A percentile compares a stretch with the other conserved stretches of the same genome.
These are phyloP conservation scores for Holothuria scabra DNA, from an alignment of 53 echinoderm and acorn worm species.

Conservation along the genomic window DNA sequence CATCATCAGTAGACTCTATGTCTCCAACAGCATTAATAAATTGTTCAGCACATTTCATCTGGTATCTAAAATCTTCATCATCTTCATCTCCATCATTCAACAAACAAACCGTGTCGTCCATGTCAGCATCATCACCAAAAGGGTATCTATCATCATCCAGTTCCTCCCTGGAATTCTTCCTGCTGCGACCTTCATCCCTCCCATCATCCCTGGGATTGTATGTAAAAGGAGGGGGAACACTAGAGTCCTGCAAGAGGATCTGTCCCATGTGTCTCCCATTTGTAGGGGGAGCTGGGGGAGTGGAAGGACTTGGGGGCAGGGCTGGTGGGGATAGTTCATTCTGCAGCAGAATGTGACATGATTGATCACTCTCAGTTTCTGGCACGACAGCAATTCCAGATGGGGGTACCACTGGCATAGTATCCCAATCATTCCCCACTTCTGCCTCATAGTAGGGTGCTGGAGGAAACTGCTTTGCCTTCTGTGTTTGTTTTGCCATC, in stretches of 20 bases:
- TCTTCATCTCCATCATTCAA: slow-evolving; percentile 61
- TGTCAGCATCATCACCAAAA: slow-evolving; percentile 48
- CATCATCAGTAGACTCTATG: slow-evolving; percentile 76
- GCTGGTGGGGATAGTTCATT: slow-evolving; percentile 70
- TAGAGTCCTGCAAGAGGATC: slow-evolving; percentile 90
- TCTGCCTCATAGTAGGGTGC: slow-evolving; percentile 96
- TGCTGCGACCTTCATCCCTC: slow-evolving; percentile 46
- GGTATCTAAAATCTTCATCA: slow-evolving; percentile 63
- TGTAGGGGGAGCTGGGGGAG: slow-evolving; percentile 26
- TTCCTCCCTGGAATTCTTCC: slow-evolving; percentile 44
- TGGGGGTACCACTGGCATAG: slow-evolving; percentile 49
- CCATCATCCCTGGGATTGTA: slow-evolving; percentile 73
- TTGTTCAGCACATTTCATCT: slow-evolving; percentile 78
- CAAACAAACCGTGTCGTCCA: slow-evolving; percentile 49
- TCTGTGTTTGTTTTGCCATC: slow-evolving; percentile 88
- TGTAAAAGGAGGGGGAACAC: slow-evolving; percentile 84
- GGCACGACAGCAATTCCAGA: slow-evolving; percentile 67
- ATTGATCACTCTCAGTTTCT: slow-evolving; percentile 65
- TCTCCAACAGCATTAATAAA: slow-evolving; percentile 90
- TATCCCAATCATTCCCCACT: slow-evolving; percentile 81
- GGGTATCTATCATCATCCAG: slow-evolving; percentile 47
- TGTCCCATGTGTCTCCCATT: slow-evolving; percentile 62
- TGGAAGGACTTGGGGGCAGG: slow-evolving; percentile 50
- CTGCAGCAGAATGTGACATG: slow-evolving; percentile 86
- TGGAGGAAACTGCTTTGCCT: slow-evolving; percentile 79